A percentile compares a stretch with the other conserved stretches of the same genome.
phyloP scores from a whole-genome alignment of 2,113 vertebrate species.

The Dromaius novaehollandiae region DNA sequence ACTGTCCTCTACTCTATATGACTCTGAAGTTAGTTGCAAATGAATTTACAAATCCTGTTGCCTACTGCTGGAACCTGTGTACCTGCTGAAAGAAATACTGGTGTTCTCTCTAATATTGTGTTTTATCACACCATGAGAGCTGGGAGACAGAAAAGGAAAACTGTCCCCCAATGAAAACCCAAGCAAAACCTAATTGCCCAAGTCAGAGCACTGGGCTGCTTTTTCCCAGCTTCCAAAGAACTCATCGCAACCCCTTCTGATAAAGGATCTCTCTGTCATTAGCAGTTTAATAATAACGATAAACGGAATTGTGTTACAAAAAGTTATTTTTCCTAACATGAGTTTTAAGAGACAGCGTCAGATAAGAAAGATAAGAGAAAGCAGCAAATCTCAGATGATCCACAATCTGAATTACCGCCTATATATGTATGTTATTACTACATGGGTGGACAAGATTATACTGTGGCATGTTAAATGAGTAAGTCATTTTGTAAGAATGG shows the following conservation, averaged over 20 bases:
- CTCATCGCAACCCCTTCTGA: not conserved
- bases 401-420: not conserved
- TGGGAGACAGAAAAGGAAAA: not conserved
- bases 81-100: not conserved
- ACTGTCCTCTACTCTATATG: not conserved
- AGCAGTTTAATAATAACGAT: not conserved
- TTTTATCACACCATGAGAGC: not conserved
- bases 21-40: not conserved
- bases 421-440: not conserved
- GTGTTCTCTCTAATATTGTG: not conserved
- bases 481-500: not conserved
- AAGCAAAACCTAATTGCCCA: not conserved
- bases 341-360: not conserved
- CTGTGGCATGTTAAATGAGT: slow-evolving; percentile 18
- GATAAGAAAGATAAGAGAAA: not conserved
- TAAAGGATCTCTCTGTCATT: not conserved
- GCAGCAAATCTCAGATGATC: not conserved
- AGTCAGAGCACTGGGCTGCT: not conserved
- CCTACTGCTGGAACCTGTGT: not conserved
- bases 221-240: not conserved
- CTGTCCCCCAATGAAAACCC: not conserved
- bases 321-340: not conserved
- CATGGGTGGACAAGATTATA: slow-evolving; percentile 49
- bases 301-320: not conserved
- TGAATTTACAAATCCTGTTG: not conserved